Evolutionary conservation across 2,113 vertebrate species (phyloP).

Genomic region (Acanthochromis polyacanthus): DNA sequence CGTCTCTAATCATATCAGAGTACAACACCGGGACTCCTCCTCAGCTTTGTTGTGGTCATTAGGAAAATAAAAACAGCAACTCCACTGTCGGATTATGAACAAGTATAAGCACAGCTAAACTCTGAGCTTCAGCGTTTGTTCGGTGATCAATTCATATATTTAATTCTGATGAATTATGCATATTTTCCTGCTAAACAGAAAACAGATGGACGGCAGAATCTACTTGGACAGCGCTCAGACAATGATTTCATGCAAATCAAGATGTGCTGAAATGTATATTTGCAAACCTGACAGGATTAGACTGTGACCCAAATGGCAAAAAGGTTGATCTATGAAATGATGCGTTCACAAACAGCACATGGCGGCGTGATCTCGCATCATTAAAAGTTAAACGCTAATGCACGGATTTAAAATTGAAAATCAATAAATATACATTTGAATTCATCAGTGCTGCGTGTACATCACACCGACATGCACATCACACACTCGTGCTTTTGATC

Average conservation of each 20-base stretch:
- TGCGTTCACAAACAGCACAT: background rate
- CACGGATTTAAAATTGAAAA: slow-evolving; percentile 33
- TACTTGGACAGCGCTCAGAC: slow-evolving; percentile 23
- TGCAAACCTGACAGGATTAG: slow-evolving; percentile 7
- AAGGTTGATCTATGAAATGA: background rate
- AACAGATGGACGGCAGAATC: slow-evolving; percentile 54
- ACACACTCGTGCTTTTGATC: slow-evolving; percentile 14
- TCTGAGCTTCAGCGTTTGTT: slow-evolving; percentile 16
- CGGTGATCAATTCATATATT: slow-evolving; percentile 33
- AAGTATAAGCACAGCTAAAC: slow-evolving; percentile 14
- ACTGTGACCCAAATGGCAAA: slow-evolving; percentile 1
- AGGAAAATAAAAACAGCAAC: slow-evolving; percentile 49
- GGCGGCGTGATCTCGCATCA: background rate
- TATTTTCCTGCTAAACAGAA: slow-evolving; percentile 29
- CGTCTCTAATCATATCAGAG: slow-evolving; percentile 74
- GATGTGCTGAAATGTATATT: slow-evolving; percentile 26
- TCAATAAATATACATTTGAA: slow-evolving; percentile 29
- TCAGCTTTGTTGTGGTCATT: slow-evolving; percentile 62
- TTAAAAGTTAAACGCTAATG: slow-evolving; percentile 28
- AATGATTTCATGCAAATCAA: slow-evolving; percentile 52
- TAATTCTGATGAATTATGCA: slow-evolving; percentile 51
- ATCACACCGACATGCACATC: background rate
- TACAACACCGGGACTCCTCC: slow-evolving; percentile 50
- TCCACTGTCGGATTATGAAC: slow-evolving; percentile 36
- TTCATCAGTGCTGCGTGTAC: background rate